Evolutionary conservation across 2,797 vertebrate species (phyloP).

Genomic region (Glyptemys insculpta): DNA sequence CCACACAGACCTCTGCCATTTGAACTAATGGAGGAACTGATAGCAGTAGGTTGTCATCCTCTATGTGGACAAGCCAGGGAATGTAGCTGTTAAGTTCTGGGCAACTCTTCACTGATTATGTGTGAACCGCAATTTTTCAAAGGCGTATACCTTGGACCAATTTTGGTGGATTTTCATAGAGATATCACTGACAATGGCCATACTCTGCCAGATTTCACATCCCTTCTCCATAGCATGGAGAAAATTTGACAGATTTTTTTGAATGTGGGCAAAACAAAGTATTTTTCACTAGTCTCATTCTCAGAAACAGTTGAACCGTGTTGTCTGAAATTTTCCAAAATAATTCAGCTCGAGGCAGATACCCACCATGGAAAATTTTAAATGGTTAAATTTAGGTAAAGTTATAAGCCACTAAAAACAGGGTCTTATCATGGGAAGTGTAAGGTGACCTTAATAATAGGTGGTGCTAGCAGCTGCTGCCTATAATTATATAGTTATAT

Average conservation of each 20-base stretch:
- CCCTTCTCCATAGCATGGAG: background rate
- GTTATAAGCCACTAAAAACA: background rate
- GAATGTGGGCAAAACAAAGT: background rate
- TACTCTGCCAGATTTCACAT: background rate
- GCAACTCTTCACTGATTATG: background rate
- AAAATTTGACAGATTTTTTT: background rate
- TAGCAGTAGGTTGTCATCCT: background rate
- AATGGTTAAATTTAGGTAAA: background rate
- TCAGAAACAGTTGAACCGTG: background rate
- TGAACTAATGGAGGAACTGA: background rate
- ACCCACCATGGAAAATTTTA: background rate
- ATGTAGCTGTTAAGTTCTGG: background rate
- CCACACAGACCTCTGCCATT: background rate
- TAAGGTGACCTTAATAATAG: background rate
- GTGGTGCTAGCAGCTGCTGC: background rate
- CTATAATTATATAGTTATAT: background rate
- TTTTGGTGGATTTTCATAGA: background rate
- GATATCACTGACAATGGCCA: background rate
- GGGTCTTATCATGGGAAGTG: fast-evolving
- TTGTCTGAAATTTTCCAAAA: background rate
- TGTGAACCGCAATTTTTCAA: background rate
- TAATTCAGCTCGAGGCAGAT: background rate
- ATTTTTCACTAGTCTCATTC: background rate
- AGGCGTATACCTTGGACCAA: background rate
- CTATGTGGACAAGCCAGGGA: background rate